A percentile compares a stretch with the other conserved stretches of the same genome.
Conservation (phyloP, 2,113 vertebrate genomes). For the Hyperoodon ampullatus region DNA sequence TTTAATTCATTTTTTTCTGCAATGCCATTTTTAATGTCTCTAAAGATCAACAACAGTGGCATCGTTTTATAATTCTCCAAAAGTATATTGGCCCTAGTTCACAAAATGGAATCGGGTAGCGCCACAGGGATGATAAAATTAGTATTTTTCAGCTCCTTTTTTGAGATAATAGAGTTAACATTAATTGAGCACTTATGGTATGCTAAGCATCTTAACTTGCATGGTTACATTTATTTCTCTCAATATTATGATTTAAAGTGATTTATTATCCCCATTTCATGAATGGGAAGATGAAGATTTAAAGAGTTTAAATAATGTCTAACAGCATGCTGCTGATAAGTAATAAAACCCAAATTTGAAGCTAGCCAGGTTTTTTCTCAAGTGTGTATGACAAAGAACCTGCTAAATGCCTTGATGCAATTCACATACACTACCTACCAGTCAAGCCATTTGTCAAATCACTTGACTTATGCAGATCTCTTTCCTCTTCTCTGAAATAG, state of each 20-base stretch:
- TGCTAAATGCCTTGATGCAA: not conserved
- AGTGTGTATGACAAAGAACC: not conserved
- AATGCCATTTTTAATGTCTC: not conserved
- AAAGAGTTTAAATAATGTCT: slow-evolving; percentile 17
- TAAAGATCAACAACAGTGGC: not conserved
- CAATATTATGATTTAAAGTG: not conserved
- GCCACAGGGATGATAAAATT: not conserved
- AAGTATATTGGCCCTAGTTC: not conserved
- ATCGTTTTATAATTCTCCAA: not conserved
- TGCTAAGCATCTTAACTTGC: not conserved
- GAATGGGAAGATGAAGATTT: not conserved
- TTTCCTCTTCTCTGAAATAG: not conserved
- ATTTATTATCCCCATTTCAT: not conserved
- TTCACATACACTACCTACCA: not conserved
- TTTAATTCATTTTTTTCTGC: slow-evolving; percentile 1
- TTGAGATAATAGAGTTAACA: not conserved
- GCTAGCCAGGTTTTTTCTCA: not conserved
- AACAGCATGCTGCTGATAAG: not conserved
- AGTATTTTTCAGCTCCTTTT: not conserved
- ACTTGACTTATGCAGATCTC: not conserved
- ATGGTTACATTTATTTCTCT: not conserved
- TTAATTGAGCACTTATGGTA: not conserved
- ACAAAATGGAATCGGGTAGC: not conserved
- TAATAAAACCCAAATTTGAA: not conserved
- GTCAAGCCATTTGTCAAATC: not conserved